Base-by-base conservation (phyloP, 2,113 vertebrate species). In the Prunella himalayana region DNA sequence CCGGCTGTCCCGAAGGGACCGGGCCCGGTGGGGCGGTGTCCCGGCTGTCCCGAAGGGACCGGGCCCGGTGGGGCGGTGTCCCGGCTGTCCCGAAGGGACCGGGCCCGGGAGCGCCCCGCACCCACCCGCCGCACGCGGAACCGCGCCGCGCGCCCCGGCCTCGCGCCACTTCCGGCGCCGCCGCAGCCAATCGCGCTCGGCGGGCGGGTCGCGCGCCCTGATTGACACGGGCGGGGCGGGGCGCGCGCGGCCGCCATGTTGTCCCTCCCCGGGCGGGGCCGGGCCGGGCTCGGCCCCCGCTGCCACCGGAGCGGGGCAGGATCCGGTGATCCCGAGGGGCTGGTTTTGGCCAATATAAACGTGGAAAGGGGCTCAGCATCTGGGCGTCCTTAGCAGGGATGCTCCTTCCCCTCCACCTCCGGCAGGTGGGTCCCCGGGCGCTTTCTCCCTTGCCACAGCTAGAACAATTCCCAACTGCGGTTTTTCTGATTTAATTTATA, bases 261-360 rank as follows among this genome's bases (percentile, higher is more conserved):
- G 71, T 76, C 15, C 33, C 18, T 10, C 44, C 39, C 47, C 13
- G 5, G 69, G 42, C 0, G 12, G 39, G 23, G 64, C 7, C 35
- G 42, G 8, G 14, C 21, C 2, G 25, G 6, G 23, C 2, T 2
- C 0, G 0, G 16, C 6, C 0, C 1, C 1, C 1, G 22, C 3
- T 1, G 10, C 7, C 18, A 0, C 0, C 2, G 21, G 13, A 1
- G 50, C 1, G 5, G 7, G 11, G 8, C 1, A 0, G 13, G 7
- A 1, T 8, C 1, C 18, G 14, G 4, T 2, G 5, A 4, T 1
- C 0, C 6, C 10, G 7, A 2, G 4, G 9, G 1, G 1, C 1
- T 15, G 30, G 2, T 10, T 45, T 47, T 11, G 10, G 35, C 11
- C 27, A 1, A 0, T 35, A 10, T 19, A 7, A 45, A 30, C 4